Percentiles rank a stretch among this genome's conserved stretches.
These are phyloP conservation scores for Alouatta palliata DNA, from an alignment of 2,113 vertebrate genomes.

Conservation along the genomic window DNA sequence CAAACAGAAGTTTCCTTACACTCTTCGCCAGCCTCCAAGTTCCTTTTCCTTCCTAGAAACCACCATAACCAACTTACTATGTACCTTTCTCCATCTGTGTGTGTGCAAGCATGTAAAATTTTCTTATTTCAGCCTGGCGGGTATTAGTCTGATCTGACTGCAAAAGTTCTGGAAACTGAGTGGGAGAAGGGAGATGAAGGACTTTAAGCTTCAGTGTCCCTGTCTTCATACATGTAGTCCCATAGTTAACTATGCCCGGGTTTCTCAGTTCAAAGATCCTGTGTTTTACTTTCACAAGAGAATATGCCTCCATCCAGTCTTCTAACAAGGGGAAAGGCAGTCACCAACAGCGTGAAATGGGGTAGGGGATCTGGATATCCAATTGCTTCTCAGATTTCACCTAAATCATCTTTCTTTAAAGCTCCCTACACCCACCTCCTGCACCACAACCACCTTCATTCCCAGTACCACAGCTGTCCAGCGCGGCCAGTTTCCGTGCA, in stretches of 20 bases:
- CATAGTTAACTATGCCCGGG: not conserved
- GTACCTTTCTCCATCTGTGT: not conserved
- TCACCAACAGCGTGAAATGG: not conserved
- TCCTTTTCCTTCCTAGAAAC: conserved; percentile 9
- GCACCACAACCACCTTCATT: not conserved
- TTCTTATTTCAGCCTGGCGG: not conserved
- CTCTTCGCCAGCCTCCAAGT: not conserved
- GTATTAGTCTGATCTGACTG: not conserved
- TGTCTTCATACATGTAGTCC: not conserved
- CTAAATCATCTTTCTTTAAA: not conserved
- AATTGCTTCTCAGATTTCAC: not conserved
- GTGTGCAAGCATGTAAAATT: not conserved
- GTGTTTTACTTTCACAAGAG: not conserved
- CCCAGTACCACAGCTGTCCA: not conserved
- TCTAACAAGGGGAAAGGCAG: not conserved
- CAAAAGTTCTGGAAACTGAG: not conserved
- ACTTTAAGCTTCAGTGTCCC: not conserved
- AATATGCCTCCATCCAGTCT: not conserved
- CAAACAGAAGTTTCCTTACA: not conserved
- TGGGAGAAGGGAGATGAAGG: not conserved
- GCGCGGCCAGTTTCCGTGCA: not conserved
- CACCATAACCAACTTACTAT: not conserved
- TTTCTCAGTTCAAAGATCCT: not conserved
- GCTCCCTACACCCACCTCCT: not conserved
- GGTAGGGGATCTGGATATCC: not conserved